phyloP scores from a whole-genome alignment of 2,797 vertebrate species.

The Heterohyrax brucei region DNA sequence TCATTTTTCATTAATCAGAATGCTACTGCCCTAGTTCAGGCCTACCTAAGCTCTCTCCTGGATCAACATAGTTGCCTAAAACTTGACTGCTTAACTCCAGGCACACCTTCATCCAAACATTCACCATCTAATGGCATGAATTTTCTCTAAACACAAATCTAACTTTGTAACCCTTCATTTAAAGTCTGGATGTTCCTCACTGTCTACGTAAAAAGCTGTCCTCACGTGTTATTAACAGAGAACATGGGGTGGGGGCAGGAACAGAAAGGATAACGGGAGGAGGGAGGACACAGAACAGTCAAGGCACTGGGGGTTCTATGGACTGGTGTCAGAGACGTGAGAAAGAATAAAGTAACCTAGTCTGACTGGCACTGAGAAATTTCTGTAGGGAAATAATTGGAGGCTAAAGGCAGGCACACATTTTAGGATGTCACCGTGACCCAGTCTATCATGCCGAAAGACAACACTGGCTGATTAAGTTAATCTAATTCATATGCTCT shows the following conservation, averaged over 20 bases:
- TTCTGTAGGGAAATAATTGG: neutral
- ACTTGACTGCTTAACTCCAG: neutral
- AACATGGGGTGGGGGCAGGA: neutral
- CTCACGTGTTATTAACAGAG: neutral
- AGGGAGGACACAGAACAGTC: neutral
- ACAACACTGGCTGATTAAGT: neutral
- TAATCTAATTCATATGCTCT: neutral
- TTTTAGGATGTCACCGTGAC: neutral
- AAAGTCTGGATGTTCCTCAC: neutral
- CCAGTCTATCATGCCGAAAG: neutral
- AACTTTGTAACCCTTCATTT: too few species aligned
- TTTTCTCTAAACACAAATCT: neutral
- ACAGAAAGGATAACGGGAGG: neutral
- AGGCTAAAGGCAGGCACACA: neutral
- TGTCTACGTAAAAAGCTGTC: neutral
- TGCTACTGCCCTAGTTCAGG: neutral
- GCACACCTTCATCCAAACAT: neutral
- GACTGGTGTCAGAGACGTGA: neutral
- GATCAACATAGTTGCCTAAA: neutral
- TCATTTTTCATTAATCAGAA: neutral
- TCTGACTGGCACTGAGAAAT: fast-evolving
- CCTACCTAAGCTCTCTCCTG: neutral
- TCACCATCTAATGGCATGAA: neutral
- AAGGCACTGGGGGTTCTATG: neutral
- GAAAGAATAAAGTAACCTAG: neutral